Conservation (phyloP, 1,140 invertebrate genomes). For the Piezodorus guildinii region DNA sequence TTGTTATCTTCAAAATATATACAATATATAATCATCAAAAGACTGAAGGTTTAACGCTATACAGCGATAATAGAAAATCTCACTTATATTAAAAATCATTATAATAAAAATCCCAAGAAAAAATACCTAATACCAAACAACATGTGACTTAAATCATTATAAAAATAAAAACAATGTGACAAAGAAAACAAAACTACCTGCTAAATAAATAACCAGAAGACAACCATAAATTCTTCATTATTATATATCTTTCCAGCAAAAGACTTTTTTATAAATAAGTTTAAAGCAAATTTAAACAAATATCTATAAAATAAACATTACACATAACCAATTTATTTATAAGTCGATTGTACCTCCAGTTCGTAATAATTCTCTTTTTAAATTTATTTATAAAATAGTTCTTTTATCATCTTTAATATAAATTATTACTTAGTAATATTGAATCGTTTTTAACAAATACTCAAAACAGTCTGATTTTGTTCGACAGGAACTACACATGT, state of each 20-base stretch:
- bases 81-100: conserved; percentile 11
- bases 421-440: conserved; percentile 24
- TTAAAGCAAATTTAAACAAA: conserved; percentile 17
- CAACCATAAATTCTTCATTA: conserved; percentile 16
- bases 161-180: conserved; percentile 20
- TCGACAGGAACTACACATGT: conserved; percentile 22
- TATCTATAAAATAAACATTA: conserved; percentile 14
- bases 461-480: conserved; percentile 28
- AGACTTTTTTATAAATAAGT: conserved; percentile 11
- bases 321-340: conserved; percentile 12
- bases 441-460: conserved; percentile 24
- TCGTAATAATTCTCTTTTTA: conserved; percentile 8
- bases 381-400: conserved; percentile 23
- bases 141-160: conserved; percentile 16
- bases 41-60: conserved; percentile 18
- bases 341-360: conserved; percentile 14
- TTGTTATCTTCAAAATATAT: conserved; percentile 25
- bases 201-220: conserved; percentile 18
- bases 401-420: conserved; percentile 22
- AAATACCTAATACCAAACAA: conserved; percentile 18
- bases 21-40: conserved; percentile 18
- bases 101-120: conserved; percentile 17
- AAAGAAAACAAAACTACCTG: conserved; percentile 8
- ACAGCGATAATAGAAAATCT: conserved; percentile 15
- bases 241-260: not conserved